Conservation (phyloP, 2,797 vertebrate species). For the Carduelis carduelis region DNA sequence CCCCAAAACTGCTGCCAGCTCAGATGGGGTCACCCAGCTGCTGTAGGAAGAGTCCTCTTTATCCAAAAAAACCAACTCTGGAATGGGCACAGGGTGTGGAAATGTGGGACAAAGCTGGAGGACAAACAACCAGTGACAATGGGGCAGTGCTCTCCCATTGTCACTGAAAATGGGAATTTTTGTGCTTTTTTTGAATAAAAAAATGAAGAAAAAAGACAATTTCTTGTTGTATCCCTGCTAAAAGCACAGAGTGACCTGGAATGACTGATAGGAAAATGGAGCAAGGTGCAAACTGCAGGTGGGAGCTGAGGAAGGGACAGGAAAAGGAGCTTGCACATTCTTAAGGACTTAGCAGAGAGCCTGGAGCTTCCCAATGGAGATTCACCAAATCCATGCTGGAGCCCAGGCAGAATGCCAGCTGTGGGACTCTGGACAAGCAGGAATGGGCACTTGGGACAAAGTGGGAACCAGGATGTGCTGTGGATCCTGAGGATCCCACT, state of each 20-base stretch:
- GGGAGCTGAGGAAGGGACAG: background rate
- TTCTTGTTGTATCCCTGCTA: background rate
- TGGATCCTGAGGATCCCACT: background rate
- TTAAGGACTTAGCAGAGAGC: background rate
- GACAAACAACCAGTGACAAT: background rate
- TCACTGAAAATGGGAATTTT: background rate
- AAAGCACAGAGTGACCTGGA: background rate
- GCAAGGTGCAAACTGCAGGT: background rate
- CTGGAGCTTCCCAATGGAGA: background rate
- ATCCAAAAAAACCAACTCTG: fast-evolving
- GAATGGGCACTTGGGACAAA: background rate
- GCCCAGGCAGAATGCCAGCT: background rate
- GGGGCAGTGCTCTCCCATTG: background rate
- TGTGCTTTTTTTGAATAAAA: background rate
- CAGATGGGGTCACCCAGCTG: background rate
- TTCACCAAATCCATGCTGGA: background rate
- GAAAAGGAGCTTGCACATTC: background rate
- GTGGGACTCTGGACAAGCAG: background rate
- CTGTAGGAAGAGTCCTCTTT: background rate
- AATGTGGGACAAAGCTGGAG: background rate
- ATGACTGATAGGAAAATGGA: background rate
- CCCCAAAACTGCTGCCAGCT: background rate
- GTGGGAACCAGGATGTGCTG: background rate
- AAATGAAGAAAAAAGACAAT: background rate
- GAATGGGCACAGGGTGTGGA: fast-evolving